Conservation (phyloP, 2,113 vertebrate species). For the Pungitius pungitius region DNA sequence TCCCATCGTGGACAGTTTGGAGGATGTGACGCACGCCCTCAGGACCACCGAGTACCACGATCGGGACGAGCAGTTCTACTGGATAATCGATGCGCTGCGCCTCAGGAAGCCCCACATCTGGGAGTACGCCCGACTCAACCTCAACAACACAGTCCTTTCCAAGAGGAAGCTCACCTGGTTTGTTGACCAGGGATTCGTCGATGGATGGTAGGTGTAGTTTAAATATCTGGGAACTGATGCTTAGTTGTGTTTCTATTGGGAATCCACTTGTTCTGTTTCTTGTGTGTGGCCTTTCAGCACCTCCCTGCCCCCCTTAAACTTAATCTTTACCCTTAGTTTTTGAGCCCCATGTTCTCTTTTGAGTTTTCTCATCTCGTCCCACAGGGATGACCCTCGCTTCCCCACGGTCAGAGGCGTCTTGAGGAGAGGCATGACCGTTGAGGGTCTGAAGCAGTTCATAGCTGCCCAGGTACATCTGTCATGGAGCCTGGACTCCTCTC, state of each 20-base stretch:
- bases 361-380: conserved; percentile 12
- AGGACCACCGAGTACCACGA: conserved; percentile 98
- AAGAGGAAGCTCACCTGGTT: conserved; percentile 99
- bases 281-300: background rate
- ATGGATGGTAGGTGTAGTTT: conserved; percentile 87
- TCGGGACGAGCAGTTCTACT: conserved; percentile 96
- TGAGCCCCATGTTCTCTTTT: background rate
- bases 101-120: conserved; percentile 95
- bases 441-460: conserved; percentile 97
- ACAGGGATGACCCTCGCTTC: conserved; percentile 97
- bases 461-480: conserved; percentile 89
- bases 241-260: background rate
- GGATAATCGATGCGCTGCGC: conserved; percentile 90
- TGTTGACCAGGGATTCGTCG: conserved; percentile 96
- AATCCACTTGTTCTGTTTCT: background rate
- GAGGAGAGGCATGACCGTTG: conserved; percentile 97
- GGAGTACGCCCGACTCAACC: conserved; percentile 96
- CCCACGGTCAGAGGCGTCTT: conserved; percentile 97
- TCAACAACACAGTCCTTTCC: conserved; percentile 97
- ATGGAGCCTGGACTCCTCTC: background rate
- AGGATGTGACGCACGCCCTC: conserved; percentile 95
- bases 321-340: fast-evolving
- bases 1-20: conserved; percentile 96
- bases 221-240: background rate
- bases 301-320: too few relatives aligned